phyloP scores from a whole-genome alignment of 2,797 vertebrate genomes.

The Rhinogobio ventralis region DNA sequence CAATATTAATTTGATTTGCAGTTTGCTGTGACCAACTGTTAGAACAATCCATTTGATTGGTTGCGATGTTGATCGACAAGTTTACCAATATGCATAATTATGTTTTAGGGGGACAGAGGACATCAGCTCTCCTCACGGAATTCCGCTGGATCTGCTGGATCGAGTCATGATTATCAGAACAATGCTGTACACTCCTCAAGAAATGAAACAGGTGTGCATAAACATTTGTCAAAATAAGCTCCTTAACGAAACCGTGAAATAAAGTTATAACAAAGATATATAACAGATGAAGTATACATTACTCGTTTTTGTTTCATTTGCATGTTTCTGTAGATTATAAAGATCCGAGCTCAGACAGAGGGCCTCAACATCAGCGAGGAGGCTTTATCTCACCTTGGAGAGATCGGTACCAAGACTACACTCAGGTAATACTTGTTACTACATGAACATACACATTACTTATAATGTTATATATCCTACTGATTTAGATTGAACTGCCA shows the following conservation, averaged over 20 bases:
- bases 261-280: background rate
- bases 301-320: background rate
- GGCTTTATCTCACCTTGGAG: conserved; percentile 90
- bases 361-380: conserved; percentile 94
- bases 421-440: conserved; percentile 81
- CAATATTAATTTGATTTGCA: background rate
- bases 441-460: background rate
- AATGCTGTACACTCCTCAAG: conserved; percentile 95
- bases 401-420: conserved; percentile 96
- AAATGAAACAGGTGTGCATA: conserved; percentile 93
- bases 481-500: background rate
- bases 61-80: background rate
- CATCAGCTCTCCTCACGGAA: conserved; percentile 93
- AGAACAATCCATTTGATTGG: background rate
- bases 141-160: conserved; percentile 94
- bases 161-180: conserved; percentile 98
- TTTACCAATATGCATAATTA: conserved; percentile 32
- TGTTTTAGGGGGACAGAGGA: conserved; percentile 92
- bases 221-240: background rate
- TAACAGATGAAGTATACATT: background rate
- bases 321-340: conserved; percentile 86
- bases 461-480: background rate
- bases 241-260: background rate
- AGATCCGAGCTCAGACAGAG: conserved; percentile 96
- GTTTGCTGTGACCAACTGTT: background rate